These are phyloP conservation scores for Orthonyx spaldingii DNA, from an alignment of 2,113 vertebrate species.

Conservation along the genomic window DNA sequence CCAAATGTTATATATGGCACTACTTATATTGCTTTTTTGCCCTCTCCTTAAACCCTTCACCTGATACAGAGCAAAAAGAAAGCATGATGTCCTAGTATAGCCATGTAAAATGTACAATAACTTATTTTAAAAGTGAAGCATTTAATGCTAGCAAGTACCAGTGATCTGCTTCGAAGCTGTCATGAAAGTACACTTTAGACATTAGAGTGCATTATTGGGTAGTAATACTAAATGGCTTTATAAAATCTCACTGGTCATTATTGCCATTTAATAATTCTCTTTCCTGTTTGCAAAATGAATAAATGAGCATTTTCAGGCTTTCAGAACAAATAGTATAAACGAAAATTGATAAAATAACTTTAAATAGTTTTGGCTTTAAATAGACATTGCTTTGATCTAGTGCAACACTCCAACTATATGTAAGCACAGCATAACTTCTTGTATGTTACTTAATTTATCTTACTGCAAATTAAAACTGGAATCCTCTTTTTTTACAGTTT, in stretches of 20 bases:
- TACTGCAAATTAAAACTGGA: not conserved
- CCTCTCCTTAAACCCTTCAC: not conserved
- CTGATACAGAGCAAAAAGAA: not conserved
- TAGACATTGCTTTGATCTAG: not conserved
- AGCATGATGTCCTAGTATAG: not conserved
- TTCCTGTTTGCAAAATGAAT: not conserved
- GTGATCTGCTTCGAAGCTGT: not conserved
- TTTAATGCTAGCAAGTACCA: not conserved
- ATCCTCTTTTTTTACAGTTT: not conserved
- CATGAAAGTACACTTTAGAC: conserved; percentile 19
- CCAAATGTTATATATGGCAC: not conserved
- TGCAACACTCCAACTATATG: not conserved
- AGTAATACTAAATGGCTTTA: not conserved
- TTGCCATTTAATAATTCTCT: not conserved
- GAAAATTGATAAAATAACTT: not conserved
- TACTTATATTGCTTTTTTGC: not conserved
- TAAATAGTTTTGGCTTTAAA: not conserved
- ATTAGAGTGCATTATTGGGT: conserved; percentile 18
- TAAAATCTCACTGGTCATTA: conserved; percentile 1
- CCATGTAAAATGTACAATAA: not conserved
- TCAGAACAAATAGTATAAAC: not conserved
- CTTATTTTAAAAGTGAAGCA: not conserved
- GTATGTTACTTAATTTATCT: not conserved
- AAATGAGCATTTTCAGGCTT: not conserved
- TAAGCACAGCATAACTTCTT: not conserved